phyloP scores from a whole-genome alignment of 2,113 vertebrate species.

The Cochlearius cochlearius region DNA sequence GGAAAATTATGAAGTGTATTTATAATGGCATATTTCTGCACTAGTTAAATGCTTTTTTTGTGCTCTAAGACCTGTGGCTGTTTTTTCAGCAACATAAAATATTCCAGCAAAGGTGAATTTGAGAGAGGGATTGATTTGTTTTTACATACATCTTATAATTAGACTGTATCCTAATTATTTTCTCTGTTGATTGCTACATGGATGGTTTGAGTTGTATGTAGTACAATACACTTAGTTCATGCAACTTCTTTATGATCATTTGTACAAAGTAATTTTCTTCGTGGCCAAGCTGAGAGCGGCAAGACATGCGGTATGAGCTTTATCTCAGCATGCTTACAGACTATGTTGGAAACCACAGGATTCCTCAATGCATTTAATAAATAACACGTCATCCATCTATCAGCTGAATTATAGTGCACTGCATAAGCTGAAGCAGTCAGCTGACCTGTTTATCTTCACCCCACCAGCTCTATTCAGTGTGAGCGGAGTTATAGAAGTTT shows the following conservation, averaged over 20 bases:
- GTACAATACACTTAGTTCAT: neutral
- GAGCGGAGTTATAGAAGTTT: slow-evolving; percentile 33
- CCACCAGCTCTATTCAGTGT: slow-evolving; percentile 40
- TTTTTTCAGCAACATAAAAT: neutral
- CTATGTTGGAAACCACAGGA: slow-evolving; percentile 27
- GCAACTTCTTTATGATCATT: neutral
- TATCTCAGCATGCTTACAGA: neutral
- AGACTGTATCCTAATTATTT: neutral
- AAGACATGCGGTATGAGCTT: neutral
- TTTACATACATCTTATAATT: neutral
- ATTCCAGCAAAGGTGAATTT: neutral
- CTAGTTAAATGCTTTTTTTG: neutral
- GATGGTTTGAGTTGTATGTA: neutral
- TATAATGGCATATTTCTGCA: neutral
- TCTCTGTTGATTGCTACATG: neutral
- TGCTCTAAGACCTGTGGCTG: neutral
- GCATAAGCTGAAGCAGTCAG: slow-evolving; percentile 35
- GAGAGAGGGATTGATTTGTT: neutral
- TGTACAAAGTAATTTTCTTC: slow-evolving; percentile 12
- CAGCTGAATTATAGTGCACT: slow-evolving; percentile 16
- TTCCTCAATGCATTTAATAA: slow-evolving; percentile 32
- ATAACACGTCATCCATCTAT: slow-evolving; percentile 46
- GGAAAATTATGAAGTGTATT: neutral
- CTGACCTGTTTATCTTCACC: slow-evolving; percentile 63
- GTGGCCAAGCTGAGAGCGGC: neutral